Evolutionary conservation across 2,113 vertebrate species (phyloP).

Genomic region (Stomatorhinus ivindoensis): DNA sequence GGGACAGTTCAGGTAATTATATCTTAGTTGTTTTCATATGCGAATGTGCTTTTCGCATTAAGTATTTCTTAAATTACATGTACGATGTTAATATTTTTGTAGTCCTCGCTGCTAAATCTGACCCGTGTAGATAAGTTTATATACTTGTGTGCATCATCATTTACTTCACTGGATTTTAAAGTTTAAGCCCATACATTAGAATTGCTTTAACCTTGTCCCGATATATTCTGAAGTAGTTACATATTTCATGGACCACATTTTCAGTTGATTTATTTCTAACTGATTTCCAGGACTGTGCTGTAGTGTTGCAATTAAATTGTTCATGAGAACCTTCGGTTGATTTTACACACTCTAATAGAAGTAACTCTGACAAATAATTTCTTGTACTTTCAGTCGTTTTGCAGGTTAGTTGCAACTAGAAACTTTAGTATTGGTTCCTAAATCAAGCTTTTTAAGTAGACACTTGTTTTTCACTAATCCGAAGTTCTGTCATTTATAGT

Average conservation of each 20-base stretch:
- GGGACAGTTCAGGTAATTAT: conserved; percentile 4
- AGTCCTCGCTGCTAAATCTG: not conserved
- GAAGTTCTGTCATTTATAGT: not conserved
- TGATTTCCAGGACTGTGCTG: not conserved
- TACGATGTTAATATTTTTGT: not conserved
- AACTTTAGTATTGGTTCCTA: not conserved
- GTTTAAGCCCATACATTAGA: not conserved
- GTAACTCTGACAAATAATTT: not conserved
- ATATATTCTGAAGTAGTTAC: not conserved
- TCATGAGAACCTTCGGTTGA: not conserved
- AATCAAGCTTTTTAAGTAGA: not conserved
- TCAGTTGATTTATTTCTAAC: not conserved
- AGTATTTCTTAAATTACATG: not conserved
- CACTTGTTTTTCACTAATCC: not conserved
- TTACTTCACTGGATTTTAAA: not conserved
- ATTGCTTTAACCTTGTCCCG: not conserved
- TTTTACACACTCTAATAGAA: not conserved
- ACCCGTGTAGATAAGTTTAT: not conserved
- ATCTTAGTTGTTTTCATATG: not conserved
- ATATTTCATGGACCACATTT: not conserved
- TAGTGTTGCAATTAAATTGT: not conserved
- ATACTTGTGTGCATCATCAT: not conserved
- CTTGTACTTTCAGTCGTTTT: not conserved
- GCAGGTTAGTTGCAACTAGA: not conserved
- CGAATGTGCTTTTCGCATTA: not conserved